Evolutionary conservation across 2,888 invertebrate genomes (phyloP).

Genomic region (Tupiocoris notatus): DNA sequence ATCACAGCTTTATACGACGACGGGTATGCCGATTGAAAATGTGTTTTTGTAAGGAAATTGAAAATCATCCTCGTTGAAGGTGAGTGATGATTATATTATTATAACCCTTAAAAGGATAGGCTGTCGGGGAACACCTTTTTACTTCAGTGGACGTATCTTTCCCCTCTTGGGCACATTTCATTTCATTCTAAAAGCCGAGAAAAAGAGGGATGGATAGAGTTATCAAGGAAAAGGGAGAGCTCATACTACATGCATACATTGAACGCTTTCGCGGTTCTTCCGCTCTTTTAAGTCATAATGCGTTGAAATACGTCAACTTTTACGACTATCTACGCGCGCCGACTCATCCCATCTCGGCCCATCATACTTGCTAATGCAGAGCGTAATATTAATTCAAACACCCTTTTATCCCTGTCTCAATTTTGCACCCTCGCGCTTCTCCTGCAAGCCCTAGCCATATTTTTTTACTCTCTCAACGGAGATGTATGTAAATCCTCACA

Average conservation of each 20-base stretch:
- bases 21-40: too few relatives aligned
- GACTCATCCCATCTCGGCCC: background rate
- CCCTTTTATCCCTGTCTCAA: background rate
- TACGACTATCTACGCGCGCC: slow-evolving; percentile 8
- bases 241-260: background rate
- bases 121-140: background rate
- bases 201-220: background rate
- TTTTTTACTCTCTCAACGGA: background rate
- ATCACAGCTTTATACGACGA: too few relatives aligned
- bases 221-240: background rate
- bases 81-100: background rate
- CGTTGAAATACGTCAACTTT: slow-evolving; percentile 24
- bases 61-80: background rate
- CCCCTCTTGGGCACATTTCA: background rate
- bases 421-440: background rate
- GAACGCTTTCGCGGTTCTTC: slow-evolving; percentile 2
- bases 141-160: background rate
- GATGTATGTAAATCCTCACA: background rate
- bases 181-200: background rate
- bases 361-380: background rate
- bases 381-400: background rate
- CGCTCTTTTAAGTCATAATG: slow-evolving; percentile 21
- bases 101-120: background rate
- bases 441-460: background rate
- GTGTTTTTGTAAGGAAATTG: background rate